A percentile compares a stretch with the other conserved stretches of the same genome.
These are phyloP conservation scores for Protaetia brevitarsis DNA, from an alignment of 1,140 invertebrate species.

Conservation along the genomic window DNA sequence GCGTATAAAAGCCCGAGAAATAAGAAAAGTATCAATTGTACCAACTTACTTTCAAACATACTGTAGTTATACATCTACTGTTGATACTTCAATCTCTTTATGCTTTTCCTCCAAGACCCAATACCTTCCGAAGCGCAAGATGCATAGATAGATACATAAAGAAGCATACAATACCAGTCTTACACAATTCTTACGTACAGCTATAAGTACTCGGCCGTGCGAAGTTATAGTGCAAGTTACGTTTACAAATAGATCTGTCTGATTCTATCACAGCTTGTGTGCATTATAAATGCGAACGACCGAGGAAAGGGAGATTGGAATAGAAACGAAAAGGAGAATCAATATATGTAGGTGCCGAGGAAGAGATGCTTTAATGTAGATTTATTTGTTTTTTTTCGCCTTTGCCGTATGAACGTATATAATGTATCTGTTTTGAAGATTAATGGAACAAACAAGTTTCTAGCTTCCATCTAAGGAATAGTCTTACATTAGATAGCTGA, in stretches of 20 bases:
- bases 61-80: too few relatives aligned
- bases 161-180: not conserved
- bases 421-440: not conserved
- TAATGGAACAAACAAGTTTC: not conserved
- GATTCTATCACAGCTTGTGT: constrained; percentile 8
- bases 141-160: too few relatives aligned
- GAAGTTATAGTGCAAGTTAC: not conserved
- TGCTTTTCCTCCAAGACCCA: too few relatives aligned
- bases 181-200: not conserved
- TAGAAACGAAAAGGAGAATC: not conserved
- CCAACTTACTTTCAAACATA: too few relatives aligned
- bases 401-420: not conserved
- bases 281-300: constrained; percentile 14
- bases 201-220: constrained; percentile 3
- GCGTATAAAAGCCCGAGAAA: too few relatives aligned
- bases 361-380: not conserved
- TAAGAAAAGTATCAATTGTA: too few relatives aligned
- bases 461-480: not conserved
- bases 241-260: constrained; percentile 13
- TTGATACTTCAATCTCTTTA: too few relatives aligned
- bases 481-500: too few relatives aligned
- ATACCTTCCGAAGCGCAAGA: too few relatives aligned
- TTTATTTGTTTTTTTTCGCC: not conserved
- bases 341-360: too few relatives aligned
- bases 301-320: too few relatives aligned